phyloP scores from a whole-genome alignment of 2,797 vertebrate genomes.

The Crypturellus tataupa region DNA sequence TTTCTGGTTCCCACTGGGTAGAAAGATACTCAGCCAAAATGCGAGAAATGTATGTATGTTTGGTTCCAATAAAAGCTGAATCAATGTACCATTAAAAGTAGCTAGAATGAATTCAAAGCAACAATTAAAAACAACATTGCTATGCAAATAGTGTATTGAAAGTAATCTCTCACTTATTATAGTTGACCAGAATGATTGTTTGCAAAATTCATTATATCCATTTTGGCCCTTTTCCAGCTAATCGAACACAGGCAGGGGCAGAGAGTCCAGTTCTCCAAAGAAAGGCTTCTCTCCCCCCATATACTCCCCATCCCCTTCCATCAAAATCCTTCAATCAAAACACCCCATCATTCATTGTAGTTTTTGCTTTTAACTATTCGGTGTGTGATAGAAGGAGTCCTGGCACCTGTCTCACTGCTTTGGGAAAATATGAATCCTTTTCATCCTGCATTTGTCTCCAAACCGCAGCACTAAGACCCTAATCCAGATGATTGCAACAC shows the following conservation, averaged over 20 bases:
- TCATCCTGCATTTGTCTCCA: background rate
- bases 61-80: slow-evolving; percentile 47
- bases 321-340: background rate
- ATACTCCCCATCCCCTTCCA: background rate
- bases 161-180: slow-evolving; percentile 21
- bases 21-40: slow-evolving; percentile 59
- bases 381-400: background rate
- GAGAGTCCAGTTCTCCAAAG: background rate
- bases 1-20: slow-evolving; percentile 57
- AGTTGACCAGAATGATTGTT: slow-evolving; percentile 17
- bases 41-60: background rate
- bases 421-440: background rate
- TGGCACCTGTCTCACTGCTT: background rate
- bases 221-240: slow-evolving; percentile 31
- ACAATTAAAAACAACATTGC: slow-evolving; percentile 25
- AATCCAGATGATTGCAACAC: background rate
- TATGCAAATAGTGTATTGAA: slow-evolving; percentile 30
- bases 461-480: background rate
- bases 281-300: background rate
- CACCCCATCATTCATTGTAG: background rate
- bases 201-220: slow-evolving; percentile 7
- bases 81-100: background rate
- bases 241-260: background rate
- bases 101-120: slow-evolving; percentile 16
- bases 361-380: background rate